phyloP scores from a whole-genome alignment of 2,113 vertebrate species.

The Halcyon senegalensis region DNA sequence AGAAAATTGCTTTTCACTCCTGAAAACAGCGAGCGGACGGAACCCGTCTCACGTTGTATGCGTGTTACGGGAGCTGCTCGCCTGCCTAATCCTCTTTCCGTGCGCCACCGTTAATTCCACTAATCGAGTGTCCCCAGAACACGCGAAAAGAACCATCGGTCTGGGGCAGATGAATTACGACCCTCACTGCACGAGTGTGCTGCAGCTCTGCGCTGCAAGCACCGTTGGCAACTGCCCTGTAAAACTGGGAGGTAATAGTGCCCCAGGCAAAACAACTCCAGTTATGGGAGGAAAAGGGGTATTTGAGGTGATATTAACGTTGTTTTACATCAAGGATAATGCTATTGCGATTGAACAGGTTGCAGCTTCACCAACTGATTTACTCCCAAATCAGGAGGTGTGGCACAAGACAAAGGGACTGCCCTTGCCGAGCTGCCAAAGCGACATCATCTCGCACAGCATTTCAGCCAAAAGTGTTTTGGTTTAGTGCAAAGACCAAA shows the following conservation, averaged over 20 bases:
- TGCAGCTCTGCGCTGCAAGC: neutral
- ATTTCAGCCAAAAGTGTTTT: neutral
- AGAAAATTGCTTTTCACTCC: neutral
- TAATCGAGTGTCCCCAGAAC: neutral
- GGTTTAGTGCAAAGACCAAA: neutral
- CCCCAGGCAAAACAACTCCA: accelerated
- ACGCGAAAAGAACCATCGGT: neutral
- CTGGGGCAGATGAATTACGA: neutral
- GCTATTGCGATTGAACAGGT: neutral
- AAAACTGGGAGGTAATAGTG: accelerated
- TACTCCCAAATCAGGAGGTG: neutral
- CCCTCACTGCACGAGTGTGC: neutral
- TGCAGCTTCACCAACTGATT: accelerated
- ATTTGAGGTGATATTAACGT: accelerated
- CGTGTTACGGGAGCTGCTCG: neutral
- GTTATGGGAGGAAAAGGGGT: neutral
- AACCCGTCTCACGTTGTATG: too few species aligned
- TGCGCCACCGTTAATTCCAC: neutral
- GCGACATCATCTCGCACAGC: accelerated
- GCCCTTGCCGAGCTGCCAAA: neutral
- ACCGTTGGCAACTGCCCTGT: neutral
- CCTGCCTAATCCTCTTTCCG: neutral
- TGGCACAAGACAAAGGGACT: accelerated
- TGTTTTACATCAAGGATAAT: accelerated
- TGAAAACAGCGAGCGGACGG: too few species aligned